Base-by-base conservation (phyloP, 2,888 invertebrate genomes). In the Rhingia rostrata region DNA sequence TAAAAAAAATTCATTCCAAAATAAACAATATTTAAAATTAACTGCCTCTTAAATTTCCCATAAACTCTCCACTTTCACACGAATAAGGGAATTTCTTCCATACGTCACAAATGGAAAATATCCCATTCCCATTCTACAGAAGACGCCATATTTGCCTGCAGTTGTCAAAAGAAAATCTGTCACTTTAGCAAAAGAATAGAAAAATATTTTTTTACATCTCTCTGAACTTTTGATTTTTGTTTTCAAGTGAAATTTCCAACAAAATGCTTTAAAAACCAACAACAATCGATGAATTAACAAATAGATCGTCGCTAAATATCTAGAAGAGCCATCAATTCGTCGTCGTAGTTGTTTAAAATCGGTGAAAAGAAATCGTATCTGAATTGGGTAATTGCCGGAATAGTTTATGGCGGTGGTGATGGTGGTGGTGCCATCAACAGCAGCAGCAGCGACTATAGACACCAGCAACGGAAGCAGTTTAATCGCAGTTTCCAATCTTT, bases 371-470 rank as follows among this genome's bases (percentile, higher is more conserved):
- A 70, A 64, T 74, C 51, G 22, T 56, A 67, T 70, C 69, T 49
- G 61, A 79, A 80, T 84, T 84, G 74, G 79, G 74, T 75, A 79
- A 84, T 84, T 84, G 79, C 79, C 79, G 84, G 84, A 80, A 80
- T 70, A 84, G 66, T 80, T 79, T 74, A 79, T 79, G 84, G 79
- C 79, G 74, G 84, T 84, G 84, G 79, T 84, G 79, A 74, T 84
- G 79, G 79, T 84, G 84, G 79, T 84, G 79, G 69, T 74, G 69
- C 63, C 74, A 70, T 35, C 78, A 70, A 60, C 79, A 66, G 53
- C 63, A 66, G 47, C 51, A 22, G 64, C 66, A 66, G 67, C 56
- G 35, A 70, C 56, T 43, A 66, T 66, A 75, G 70, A 77, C 77
- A 72, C 47, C 70, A 72, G 37, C 58, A 78, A 61, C 70, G 45